phyloP scores from a whole-genome alignment of 35 echinoderm and acorn worm genomes.

The Lytechinus pictus region DNA sequence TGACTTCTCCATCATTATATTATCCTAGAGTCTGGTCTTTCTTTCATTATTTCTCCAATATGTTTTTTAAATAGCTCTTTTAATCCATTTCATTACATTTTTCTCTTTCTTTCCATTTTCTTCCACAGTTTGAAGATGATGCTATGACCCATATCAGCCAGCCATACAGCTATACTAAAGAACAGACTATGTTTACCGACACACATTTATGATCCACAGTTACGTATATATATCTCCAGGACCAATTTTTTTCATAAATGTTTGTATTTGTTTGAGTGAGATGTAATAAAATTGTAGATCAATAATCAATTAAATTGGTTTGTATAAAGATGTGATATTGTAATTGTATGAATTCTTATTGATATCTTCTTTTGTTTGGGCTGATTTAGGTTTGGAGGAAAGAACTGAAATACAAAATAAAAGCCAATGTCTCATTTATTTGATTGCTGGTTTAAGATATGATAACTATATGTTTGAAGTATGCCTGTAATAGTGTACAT shows the following conservation, averaged over 20 bases:
- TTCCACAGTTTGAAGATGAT: constrained; percentile 88
- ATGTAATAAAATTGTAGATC: background rate
- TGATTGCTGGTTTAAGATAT: background rate
- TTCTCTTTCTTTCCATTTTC: background rate
- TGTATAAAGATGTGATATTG: background rate
- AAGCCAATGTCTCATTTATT: background rate
- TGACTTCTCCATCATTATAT: no score
- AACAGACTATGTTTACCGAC: constrained; percentile 99
- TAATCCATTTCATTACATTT: background rate
- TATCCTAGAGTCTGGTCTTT: no score
- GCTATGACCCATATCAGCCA: constrained; percentile 83
- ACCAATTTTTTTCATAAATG: background rate
- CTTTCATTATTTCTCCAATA: background rate
- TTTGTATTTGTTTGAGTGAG: background rate
- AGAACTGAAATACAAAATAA: background rate
- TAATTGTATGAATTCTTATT: background rate
- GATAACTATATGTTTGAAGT: background rate
- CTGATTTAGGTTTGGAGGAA: background rate
- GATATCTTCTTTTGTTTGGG: background rate
- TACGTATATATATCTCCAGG: background rate
- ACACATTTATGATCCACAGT: constrained; percentile 79
- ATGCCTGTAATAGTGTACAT: no score
- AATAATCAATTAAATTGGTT: background rate
- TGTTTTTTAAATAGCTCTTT: background rate
- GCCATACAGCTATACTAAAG: constrained; percentile 97